These are phyloP conservation scores for Chloroceryle aenea DNA, from an alignment of 2,113 vertebrate genomes.

Conservation along the genomic window DNA sequence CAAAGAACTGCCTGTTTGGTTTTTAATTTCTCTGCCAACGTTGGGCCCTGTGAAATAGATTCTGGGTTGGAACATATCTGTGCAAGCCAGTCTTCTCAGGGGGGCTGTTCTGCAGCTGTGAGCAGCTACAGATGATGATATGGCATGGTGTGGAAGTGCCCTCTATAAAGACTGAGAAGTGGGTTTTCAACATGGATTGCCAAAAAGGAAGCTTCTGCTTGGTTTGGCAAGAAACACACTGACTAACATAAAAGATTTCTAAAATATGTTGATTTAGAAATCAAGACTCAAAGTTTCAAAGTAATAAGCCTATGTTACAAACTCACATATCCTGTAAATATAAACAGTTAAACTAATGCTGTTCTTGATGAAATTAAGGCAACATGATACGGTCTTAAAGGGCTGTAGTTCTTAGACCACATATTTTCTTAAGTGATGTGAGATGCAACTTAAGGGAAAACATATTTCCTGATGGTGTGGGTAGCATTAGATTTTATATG, in stretches of 20 bases:
- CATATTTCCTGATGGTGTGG: slow-evolving; percentile 20
- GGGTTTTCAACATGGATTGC: not conserved
- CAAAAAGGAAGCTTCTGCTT: not conserved
- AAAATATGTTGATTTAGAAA: not conserved
- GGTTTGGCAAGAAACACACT: not conserved
- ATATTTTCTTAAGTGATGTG: slow-evolving; percentile 5
- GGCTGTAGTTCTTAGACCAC: not conserved
- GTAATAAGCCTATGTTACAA: not conserved
- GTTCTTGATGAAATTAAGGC: not conserved
- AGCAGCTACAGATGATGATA: not conserved
- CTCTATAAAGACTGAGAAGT: not conserved
- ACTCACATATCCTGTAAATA: not conserved
- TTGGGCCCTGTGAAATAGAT: not conserved
- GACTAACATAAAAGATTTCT: not conserved
- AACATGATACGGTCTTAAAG: not conserved
- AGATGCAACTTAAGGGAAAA: slow-evolving; percentile 29
- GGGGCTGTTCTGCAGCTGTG: not conserved
- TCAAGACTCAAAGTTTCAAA: not conserved
- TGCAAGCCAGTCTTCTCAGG: not conserved
- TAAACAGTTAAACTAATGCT: not conserved
- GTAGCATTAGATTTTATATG: not conserved
- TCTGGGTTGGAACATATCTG: not conserved
- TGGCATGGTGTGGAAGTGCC: fast-evolving
- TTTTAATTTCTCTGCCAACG: not conserved
- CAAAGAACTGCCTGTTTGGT: not conserved